Conservation (phyloP, 2,888 invertebrate genomes). For the Amblyteles armatorius region DNA sequence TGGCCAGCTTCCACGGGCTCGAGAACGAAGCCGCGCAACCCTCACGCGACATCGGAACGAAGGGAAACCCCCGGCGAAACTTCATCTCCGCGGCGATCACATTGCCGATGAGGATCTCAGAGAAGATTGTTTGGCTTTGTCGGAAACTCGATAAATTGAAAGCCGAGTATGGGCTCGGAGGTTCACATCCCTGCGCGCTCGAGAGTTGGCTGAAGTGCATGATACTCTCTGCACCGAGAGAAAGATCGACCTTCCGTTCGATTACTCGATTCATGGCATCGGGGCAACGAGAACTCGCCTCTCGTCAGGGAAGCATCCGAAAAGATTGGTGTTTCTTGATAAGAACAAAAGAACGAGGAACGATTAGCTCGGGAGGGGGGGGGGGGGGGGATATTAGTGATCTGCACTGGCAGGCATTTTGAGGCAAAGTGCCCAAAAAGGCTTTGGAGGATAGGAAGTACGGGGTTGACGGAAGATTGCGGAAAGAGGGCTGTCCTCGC, state of each 20-base stretch:
- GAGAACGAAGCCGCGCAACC: constrained; percentile 27
- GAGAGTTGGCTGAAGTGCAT: constrained; percentile 48
- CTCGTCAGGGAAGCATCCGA: constrained; percentile 7
- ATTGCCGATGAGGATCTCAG: constrained; percentile 75
- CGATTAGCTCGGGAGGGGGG: background rate
- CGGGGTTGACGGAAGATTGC: constrained; percentile 41
- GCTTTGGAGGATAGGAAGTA: background rate
- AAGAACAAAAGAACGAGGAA: background rate
- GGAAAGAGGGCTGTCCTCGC: constrained; percentile 41
- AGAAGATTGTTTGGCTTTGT: constrained; percentile 77
- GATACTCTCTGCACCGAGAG: constrained; percentile 53
- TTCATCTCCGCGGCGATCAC: constrained; percentile 74
- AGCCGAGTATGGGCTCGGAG: constrained; percentile 63
- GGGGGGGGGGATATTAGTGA: background rate
- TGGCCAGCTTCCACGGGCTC: constrained; percentile 48
- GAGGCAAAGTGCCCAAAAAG: constrained; percentile 20
- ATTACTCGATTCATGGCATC: background rate
- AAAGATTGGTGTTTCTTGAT: background rate
- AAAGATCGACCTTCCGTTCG: constrained; percentile 20
- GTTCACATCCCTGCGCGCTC: background rate
- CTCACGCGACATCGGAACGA: constrained; percentile 38
- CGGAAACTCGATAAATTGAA: constrained; percentile 75
- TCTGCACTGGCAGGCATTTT: background rate
- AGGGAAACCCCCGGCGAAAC: constrained; percentile 65
- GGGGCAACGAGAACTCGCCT: background rate